These are phyloP conservation scores for Callaeas wilsoni DNA, from an alignment of 2,113 vertebrate species.

Conservation along the genomic window DNA sequence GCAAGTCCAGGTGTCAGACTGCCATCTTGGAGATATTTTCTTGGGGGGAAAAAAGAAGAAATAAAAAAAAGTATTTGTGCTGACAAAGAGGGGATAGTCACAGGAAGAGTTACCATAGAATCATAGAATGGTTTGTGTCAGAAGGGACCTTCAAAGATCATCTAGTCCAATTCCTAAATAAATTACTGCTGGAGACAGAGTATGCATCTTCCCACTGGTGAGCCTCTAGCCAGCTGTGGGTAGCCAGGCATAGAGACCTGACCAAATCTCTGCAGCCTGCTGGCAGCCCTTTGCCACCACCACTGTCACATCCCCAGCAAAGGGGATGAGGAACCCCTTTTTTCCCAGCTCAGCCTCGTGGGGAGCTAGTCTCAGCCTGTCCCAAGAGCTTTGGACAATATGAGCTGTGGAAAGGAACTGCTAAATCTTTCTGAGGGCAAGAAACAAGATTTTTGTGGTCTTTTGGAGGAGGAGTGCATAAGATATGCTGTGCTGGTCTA, in stretches of 20 bases:
- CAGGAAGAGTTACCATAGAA: background rate
- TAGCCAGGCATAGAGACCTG: background rate
- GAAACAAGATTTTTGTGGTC: background rate
- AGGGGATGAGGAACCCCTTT: background rate
- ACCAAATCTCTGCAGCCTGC: background rate
- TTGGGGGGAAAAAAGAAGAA: background rate
- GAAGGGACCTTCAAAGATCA: background rate
- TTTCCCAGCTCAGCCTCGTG: background rate
- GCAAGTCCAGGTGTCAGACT: background rate
- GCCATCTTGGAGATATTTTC: background rate
- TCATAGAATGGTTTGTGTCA: background rate
- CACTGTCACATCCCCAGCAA: background rate
- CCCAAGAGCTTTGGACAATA: background rate
- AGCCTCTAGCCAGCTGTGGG: background rate
- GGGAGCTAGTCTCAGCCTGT: background rate
- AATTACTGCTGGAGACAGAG: accelerated
- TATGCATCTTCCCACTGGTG: background rate
- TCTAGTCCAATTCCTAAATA: background rate
- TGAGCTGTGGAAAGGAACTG: background rate
- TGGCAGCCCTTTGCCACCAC: background rate
- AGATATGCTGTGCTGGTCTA: background rate
- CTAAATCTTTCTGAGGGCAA: background rate
- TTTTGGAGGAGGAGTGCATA: background rate
- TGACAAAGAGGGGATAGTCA: background rate
- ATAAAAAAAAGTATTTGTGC: background rate